Base-by-base conservation (phyloP, 2,888 invertebrate species). In the Cinara cedri region DNA sequence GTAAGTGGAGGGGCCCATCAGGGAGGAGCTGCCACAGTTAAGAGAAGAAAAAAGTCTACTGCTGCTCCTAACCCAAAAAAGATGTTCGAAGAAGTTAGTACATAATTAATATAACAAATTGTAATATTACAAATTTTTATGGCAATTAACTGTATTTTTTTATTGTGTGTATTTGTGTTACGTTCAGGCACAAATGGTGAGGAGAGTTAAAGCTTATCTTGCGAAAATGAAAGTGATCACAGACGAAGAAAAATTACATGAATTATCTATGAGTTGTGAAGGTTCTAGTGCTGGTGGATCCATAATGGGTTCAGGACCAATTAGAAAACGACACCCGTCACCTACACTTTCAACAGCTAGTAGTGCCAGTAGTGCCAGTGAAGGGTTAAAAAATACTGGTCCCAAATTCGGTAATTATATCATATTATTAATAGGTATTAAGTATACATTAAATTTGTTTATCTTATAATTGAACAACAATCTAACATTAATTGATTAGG, bases 11-110 rank as follows among this genome's bases (percentile, higher is more conserved):
- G 93, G 84, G 86, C 86, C 82, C 86, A 85, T 9, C 83, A 82
- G 63, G 84, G 81, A 82, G 85, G 82, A 81, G 84, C 85, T n/a
- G 93, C 95, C 0, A 96, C 95, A 1, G 95, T 96, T 0, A 96
- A 96, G 85, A 88, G 95, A 83, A 89, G 96, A 83, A 95, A 96
- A 87, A 94, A 96, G 85, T 93, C 96, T 0, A 90, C 93, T 46
- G 93, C 95, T 44, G 93, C 95, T 6, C 95, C 95, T 1, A 97
- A 98, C 87, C 95, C 96, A 72, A 97, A 97, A 87, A 97, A 97
- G 86, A 97, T 98, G 97, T 98, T 96, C 86, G 98, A 98, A 86
- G 97, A 98, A 88, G 88, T 88, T 75, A 65, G 82, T 63, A 26
- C 9, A 51, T n/a, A n/a, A n/a, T n/a, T 71, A 55, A 4, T 34